Evolutionary conservation across 2,888 invertebrate genomes (phyloP).

Genomic region (Andrena hattorfiana): DNA sequence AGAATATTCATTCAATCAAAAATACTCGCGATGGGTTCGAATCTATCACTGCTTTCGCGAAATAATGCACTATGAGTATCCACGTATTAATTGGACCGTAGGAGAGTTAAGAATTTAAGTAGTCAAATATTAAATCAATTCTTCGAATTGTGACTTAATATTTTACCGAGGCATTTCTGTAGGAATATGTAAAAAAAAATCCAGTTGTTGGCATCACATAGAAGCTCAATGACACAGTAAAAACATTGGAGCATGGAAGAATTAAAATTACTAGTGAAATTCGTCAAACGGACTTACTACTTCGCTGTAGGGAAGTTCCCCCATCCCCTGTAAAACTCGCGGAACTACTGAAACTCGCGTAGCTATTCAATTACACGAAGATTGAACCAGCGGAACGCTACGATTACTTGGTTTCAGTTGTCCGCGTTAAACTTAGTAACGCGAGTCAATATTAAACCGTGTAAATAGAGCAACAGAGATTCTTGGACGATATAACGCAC

Average conservation of each 20-base stretch:
- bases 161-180: too few relatives aligned
- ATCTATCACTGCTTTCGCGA: too few relatives aligned
- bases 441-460: conserved; percentile 41
- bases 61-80: too few relatives aligned
- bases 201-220: not conserved
- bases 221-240: not conserved
- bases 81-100: too few relatives aligned
- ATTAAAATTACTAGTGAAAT: not conserved
- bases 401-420: conserved; percentile 24
- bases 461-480: conserved; percentile 41
- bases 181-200: too few relatives aligned
- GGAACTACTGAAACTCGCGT: conserved; percentile 1
- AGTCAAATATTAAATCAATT: too few relatives aligned
- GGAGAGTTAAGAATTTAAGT: too few relatives aligned
- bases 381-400: conserved; percentile 6
- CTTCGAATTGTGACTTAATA: too few relatives aligned
- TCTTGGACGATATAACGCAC: conserved; percentile 28
- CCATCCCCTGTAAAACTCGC: not conserved
- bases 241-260: too few relatives aligned
- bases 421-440: conserved; percentile 31
- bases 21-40: too few relatives aligned
- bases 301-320: not conserved
- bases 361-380: conserved; percentile 8
- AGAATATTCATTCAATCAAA: too few relatives aligned
- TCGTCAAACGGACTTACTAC: not conserved